Conservation (phyloP, 2,797 vertebrate species). For the Urophycis tenuis region DNA sequence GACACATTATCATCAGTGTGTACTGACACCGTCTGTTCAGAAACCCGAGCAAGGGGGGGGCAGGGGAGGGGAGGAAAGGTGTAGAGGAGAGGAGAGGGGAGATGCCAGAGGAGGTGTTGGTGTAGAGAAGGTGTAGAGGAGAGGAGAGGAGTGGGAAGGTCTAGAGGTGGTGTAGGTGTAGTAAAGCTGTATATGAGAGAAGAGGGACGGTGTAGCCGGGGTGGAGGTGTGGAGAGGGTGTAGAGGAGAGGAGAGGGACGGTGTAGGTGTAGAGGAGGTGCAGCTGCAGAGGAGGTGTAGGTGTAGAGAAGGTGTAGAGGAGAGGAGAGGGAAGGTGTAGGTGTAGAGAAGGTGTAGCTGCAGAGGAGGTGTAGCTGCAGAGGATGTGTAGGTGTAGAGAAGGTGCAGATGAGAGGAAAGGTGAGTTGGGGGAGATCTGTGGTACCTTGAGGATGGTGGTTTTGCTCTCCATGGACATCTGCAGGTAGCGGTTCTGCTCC, state of each 20-base stretch:
- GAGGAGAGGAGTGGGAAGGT: too few relatives aligned
- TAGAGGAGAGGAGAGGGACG: too few relatives aligned
- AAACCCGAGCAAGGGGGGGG: too few relatives aligned
- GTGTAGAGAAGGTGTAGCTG: too few relatives aligned
- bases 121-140: too few relatives aligned
- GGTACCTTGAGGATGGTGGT: conserved; percentile 91
- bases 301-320: too few relatives aligned
- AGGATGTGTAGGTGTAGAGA: not conserved
- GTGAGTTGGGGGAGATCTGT: not conserved
- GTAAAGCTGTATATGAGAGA: too few relatives aligned
- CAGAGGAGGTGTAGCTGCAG: too few relatives aligned
- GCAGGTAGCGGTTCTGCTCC: conserved; percentile 94
- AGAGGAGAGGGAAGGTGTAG: not conserved
- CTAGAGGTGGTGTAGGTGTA: not conserved
- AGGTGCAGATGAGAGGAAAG: too few relatives aligned
- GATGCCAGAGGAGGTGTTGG: not conserved
- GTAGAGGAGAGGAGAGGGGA: too few relatives aligned
- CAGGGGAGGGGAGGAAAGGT: not conserved
- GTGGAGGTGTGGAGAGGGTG: not conserved
- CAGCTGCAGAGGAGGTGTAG: not conserved
- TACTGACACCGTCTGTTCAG: not conserved
- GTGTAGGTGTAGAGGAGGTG: too few relatives aligned
- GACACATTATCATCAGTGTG: not conserved
- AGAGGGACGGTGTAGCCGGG: too few relatives aligned
- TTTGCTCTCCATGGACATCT: conserved; percentile 94